Base-by-base conservation (phyloP, 64 coral and sea anemone species). In the Porites australiensis region DNA sequence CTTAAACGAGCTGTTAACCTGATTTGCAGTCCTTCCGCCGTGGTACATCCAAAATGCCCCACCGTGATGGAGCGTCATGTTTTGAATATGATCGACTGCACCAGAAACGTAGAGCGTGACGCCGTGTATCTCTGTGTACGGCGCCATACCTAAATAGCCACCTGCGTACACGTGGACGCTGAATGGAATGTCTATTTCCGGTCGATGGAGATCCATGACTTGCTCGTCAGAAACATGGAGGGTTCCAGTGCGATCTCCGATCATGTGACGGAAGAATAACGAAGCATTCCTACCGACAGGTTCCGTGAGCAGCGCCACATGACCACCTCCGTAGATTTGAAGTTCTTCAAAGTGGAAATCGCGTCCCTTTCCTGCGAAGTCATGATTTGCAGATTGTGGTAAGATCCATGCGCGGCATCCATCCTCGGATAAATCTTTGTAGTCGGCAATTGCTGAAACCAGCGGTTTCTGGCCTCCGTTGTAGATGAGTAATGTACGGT, bases 331-430 rank as follows among this genome's bases (percentile, higher is more conserved):
- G 37, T 98, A 98, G 37, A 98, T 94, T 69, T 98, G 97, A 78
- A 98, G 92, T 57, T 98, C 97, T 91, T 98, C 97, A 83, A 98
- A 98, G 50, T 96, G 97, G 69, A 91, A 96, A 70, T 98, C 79
- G 6, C 79, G 66, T 22, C 87, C 90, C 27, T 74, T 44, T 64
- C 70, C 66, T 2, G 97, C 94, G 75, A 98, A 98, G 23, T 94
- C 88, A 77, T 98, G 97, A 77, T 81, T 78, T 46, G 93, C 73
- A 50, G 97, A 96, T 70, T 96, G 87, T 50, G 97, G 97, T 60
- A 98, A 49, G 43, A 98, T 92, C 97, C 97, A 98, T 9, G 97
- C 97, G 4, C 88, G 87, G 73, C 97, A 86, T 2, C 97, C 97
- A 66, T 96, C 94, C 12, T 48, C 50, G 58, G 90, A 83, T 75